phyloP scores from a whole-genome alignment of 2,113 vertebrate species.

The Leucoraja erinaceus region DNA sequence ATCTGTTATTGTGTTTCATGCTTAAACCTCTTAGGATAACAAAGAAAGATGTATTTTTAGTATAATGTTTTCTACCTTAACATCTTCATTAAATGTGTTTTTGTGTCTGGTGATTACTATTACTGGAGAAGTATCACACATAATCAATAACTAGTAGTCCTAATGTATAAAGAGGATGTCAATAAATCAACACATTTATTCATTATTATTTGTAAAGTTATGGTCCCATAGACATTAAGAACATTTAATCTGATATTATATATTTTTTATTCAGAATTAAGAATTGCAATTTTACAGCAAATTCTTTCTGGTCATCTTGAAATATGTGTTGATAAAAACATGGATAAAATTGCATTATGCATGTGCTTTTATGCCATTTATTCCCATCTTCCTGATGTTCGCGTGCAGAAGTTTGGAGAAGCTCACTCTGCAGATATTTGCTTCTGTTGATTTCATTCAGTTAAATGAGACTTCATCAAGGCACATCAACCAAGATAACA shows the following conservation, averaged over 20 bases:
- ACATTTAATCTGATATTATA: neutral
- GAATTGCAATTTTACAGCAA: neutral
- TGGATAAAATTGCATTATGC: neutral
- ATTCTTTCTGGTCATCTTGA: neutral
- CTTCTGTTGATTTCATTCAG: neutral
- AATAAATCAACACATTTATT: neutral
- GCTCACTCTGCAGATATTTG: neutral
- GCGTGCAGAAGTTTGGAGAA: neutral
- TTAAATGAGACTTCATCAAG: neutral
- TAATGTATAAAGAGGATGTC: neutral
- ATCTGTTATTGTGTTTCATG: neutral
- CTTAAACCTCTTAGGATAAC: neutral
- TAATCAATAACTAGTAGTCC: neutral
- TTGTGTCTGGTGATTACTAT: neutral
- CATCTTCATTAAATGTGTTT: neutral
- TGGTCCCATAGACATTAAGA: neutral
- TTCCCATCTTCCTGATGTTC: neutral
- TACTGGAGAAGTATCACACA: neutral
- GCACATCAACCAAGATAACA: neutral
- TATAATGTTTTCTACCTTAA: neutral
- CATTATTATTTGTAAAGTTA: neutral
- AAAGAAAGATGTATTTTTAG: neutral
- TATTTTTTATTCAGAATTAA: neutral
- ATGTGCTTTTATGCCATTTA: neutral
- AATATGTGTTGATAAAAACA: neutral